Base-by-base conservation (phyloP, 2,797 vertebrate species). In the Atherinosoma microstoma region DNA sequence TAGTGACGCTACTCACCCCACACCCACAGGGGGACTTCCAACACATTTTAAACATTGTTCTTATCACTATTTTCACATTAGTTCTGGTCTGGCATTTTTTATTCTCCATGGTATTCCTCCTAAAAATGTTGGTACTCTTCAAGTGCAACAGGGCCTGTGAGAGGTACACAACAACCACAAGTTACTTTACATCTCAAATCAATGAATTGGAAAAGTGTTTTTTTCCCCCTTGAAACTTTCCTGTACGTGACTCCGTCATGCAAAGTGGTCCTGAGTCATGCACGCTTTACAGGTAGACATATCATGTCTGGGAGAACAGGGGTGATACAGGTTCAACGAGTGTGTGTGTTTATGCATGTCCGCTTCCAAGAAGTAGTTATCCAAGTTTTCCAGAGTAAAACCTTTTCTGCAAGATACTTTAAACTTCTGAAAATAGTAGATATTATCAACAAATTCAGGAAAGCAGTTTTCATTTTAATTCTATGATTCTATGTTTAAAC, bases 311-410 rank as follows among this genome's bases (percentile, higher is more conserved):
- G 20, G 42, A 45, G 42, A 45, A 20, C 22, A 2, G 53, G 60
- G 58, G 1, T 35, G 16, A 29, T 2, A 0, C 20, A 35, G 6
- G 47, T 58, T 60, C 47, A 45, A 36, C 51, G 22, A 45, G 58
- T 35, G 58, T 18, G 40, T 66, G 56, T 58, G 6, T 73, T 64
- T 60, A 34, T 64, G 57, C 64, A 51, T 32, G 27, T 45, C 42
- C 11, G 11, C 40, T 77, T 72, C 29, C 42, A 13, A 13, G 36
- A 76, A 76, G n/a, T 13, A 57, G 35, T 34, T 32, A 12, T 20
- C 29, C 29, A 27, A 24, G 10, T 15, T 49, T 36, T 63, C 15
- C 60, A 22, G 11, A 67, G 24, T 45, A 32, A 62, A 54, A 54
- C 16, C 15, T 51, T 24, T 24, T 51, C 9, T 12, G 10, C 49